Percentiles rank a stretch among this genome's conserved stretches.
Conservation (phyloP, 2,113 vertebrate genomes). For the Nothobranchius kuhntae region DNA sequence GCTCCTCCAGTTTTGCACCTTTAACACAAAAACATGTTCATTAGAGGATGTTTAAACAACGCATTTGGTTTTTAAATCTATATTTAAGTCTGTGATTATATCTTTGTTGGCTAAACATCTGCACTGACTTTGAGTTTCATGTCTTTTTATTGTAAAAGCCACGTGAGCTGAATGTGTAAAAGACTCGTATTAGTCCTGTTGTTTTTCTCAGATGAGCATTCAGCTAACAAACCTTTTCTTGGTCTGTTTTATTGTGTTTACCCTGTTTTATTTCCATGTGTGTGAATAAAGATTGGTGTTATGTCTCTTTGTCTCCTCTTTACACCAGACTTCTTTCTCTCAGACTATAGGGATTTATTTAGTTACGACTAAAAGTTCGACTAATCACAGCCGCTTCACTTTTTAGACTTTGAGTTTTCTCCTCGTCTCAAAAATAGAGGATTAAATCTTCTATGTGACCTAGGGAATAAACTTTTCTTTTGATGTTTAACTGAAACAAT, state of each 20-base stretch:
- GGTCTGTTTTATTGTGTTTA: slow-evolving; percentile 11
- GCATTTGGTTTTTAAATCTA: slow-evolving; percentile 15
- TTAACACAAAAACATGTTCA: slow-evolving; percentile 3
- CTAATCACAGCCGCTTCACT: too few species aligned
- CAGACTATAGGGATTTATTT: too few species aligned
- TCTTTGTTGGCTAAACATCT: slow-evolving; percentile 18
- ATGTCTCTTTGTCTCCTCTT: not conserved
- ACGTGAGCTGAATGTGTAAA: too few species aligned
- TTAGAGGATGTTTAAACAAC: not conserved
- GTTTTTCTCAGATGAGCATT: too few species aligned
- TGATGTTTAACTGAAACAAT: too few species aligned
- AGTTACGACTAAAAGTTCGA: too few species aligned
- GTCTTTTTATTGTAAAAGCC: slow-evolving; percentile 10
- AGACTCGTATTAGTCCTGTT: too few species aligned
- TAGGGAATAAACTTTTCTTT: too few species aligned
- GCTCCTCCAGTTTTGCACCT: slow-evolving; percentile 3
- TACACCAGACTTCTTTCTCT: too few species aligned
- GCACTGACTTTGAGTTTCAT: slow-evolving; percentile 30
- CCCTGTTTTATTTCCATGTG: slow-evolving; percentile 31
- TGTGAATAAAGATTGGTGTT: slow-evolving; percentile 54
- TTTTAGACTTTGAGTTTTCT: not conserved
- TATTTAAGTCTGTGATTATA: not conserved
- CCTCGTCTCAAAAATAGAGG: not conserved
- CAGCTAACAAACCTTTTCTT: slow-evolving; percentile 9
- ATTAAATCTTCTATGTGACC: too few species aligned